Evolutionary conservation across 2,797 vertebrate genomes (phyloP).

Genomic region (Tamandua tetradactyla): DNA sequence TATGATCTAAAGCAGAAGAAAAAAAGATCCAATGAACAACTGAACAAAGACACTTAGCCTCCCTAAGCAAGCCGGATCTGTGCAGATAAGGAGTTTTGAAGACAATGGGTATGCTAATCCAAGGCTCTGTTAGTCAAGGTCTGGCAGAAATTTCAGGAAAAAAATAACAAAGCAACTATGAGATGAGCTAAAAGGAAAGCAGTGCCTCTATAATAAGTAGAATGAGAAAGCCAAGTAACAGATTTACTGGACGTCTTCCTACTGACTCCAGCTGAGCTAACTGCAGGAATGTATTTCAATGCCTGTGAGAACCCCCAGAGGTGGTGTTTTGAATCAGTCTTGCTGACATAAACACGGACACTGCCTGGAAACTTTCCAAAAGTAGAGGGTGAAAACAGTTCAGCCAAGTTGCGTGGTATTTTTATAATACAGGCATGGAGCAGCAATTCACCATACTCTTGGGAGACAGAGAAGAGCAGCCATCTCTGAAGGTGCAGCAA

Average conservation of each 20-base stretch:
- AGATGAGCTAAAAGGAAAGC: slow-evolving; percentile 47
- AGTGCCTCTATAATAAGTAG: not conserved
- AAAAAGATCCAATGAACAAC: not conserved
- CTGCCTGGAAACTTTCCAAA: slow-evolving; percentile 73
- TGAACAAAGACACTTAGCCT: not conserved
- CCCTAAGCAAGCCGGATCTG: not conserved
- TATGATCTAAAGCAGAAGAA: not conserved
- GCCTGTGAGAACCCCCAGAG: slow-evolving; percentile 59
- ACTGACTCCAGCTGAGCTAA: slow-evolving; percentile 51
- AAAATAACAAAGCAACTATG: not conserved
- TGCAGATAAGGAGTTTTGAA: slow-evolving; percentile 37
- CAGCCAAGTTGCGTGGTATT: slow-evolving; percentile 30
- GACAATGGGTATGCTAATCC: not conserved
- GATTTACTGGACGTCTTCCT: slow-evolving; percentile 48
- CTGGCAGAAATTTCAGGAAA: slow-evolving; percentile 25
- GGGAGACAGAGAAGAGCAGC: slow-evolving; percentile 62
- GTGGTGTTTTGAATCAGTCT: slow-evolving; percentile 74
- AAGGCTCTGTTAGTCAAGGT: not conserved
- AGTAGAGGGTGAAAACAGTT: slow-evolving; percentile 50
- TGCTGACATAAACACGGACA: slow-evolving; percentile 72
- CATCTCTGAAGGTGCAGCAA: slow-evolving; percentile 23
- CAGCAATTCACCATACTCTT: slow-evolving; percentile 40
- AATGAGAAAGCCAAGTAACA: not conserved
- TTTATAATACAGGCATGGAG: slow-evolving; percentile 60
- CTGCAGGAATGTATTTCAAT: slow-evolving; percentile 35